These are phyloP conservation scores for Anoura caudifer DNA, from an alignment of 2,113 vertebrate genomes.

Conservation along the genomic window DNA sequence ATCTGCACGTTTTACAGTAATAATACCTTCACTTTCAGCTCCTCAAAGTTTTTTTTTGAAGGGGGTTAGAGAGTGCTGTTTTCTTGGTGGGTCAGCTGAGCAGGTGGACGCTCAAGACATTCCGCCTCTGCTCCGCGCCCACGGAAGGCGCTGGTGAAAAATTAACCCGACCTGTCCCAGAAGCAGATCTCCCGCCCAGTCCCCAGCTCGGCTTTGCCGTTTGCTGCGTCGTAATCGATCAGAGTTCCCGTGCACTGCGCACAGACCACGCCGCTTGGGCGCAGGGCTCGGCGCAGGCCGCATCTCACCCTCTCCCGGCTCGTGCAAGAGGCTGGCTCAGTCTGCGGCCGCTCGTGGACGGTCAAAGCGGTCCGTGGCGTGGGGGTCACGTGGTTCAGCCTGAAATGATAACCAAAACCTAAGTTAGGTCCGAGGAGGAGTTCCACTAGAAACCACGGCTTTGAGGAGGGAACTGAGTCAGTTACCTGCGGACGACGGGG, in stretches of 20 bases:
- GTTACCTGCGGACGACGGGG: too few relatives aligned
- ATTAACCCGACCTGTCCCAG: not conserved
- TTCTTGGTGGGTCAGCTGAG: not conserved
- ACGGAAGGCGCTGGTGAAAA: not conserved
- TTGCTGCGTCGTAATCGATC: too few relatives aligned
- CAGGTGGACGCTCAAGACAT: too few relatives aligned
- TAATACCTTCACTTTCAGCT: too few relatives aligned
- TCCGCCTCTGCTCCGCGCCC: fast-evolving
- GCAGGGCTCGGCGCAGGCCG: fast-evolving
- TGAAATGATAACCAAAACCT: not conserved
- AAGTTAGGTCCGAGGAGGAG: not conserved
- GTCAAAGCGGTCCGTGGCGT: not conserved
- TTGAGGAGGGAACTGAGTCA: not conserved
- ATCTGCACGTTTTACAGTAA: not conserved
- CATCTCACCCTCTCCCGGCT: fast-evolving
- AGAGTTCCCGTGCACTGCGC: not conserved
- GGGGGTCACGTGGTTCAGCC: not conserved
- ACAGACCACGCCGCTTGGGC: fast-evolving
- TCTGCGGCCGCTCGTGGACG: not conserved
- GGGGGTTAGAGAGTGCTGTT: fast-evolving
- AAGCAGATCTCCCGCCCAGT: not conserved
- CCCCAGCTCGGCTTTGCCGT: not conserved
- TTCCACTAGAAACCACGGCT: not conserved
- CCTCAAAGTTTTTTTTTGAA: not conserved
- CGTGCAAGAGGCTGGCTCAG: too few relatives aligned